Base-by-base conservation (phyloP, 1,140 invertebrate species). In the Artemia franciscana region DNA sequence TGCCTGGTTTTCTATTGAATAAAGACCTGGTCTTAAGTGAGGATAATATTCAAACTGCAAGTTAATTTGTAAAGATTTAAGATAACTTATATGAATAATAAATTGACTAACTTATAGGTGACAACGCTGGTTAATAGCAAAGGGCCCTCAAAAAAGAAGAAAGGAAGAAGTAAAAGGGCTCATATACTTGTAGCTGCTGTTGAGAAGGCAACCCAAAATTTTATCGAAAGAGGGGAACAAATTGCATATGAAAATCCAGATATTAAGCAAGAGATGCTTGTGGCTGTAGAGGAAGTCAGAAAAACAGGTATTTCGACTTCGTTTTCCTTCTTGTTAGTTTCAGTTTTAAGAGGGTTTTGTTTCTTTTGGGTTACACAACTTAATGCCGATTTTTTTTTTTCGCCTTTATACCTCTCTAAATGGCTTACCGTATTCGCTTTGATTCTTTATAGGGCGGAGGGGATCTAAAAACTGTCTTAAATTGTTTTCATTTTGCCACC, bases 241-340 rank as follows among this genome's bases (percentile, higher is more conserved):
- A 97, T 98, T 69, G 91, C 92, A 0, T 86, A 89, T 74, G 92
- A 97, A 76, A 96, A 96, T 75, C 91, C 91, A 0, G 92, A 96
- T 70, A 94, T 96, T 60, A 89, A 89, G 26, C 84, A 86, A 67
- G 92, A 97, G 78, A 95, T 98, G 91, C 74, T 95, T n/a, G 79
- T 82, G 4, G 89, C 92, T 60, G 91, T 98, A 5, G 89, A 92
- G 70, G 89, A 94, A 77, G 90, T 94, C 0, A 77, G 83, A 64
- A 91, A 91, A 76, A 90, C 88, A 65, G 89, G 80, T 84, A 73
- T 71, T 69, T n/a, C n/a, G n/a, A n/a, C n/a, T n/a, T n/a, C n/a
- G n/a, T n/a, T n/a, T n/a, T n/a, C n/a, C n/a, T n/a, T n/a, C n/a
- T n/a, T n/a, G n/a, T n/a, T n/a, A n/a, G n/a, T n/a, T n/a, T n/a